Percentiles rank a stretch among this genome's conserved stretches.
These are phyloP conservation scores for Polydrusus pterygomalis DNA, from an alignment of 2,888 invertebrate species.

Conservation along the genomic window DNA sequence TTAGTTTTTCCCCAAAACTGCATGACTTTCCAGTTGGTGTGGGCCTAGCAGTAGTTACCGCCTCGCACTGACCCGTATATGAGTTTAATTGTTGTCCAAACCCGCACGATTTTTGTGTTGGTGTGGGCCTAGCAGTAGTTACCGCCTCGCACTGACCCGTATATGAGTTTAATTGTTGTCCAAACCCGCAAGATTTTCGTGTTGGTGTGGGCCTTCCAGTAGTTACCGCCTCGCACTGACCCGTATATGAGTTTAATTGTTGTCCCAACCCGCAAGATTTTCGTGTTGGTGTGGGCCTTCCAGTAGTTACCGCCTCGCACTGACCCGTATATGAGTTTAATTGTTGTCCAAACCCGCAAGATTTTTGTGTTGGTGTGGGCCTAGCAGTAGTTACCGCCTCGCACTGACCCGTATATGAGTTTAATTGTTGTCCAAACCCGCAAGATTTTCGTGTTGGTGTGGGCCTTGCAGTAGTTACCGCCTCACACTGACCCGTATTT, in stretches of 20 bases:
- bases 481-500: conserved; percentile 42
- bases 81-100: conserved; percentile 42
- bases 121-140: neutral
- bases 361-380: conserved; percentile 57
- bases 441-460: conserved; percentile 49
- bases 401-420: conserved; percentile 62
- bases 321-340: conserved; percentile 36
- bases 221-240: neutral
- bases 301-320: conserved; percentile 10
- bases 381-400: too few species aligned
- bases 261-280: neutral
- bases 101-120: conserved; percentile 31
- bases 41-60: conserved; percentile 27
- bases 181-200: conserved; percentile 1
- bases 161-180: conserved; percentile 28
- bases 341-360: conserved; percentile 36
- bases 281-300: neutral
- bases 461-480: neutral
- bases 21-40: conserved; percentile 34
- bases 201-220: conserved; percentile 18
- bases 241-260: neutral
- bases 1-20: conserved; percentile 40
- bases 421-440: conserved; percentile 42
- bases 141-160: conserved; percentile 41
- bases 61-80: conserved; percentile 46